phyloP scores from a whole-genome alignment of 1,140 invertebrate genomes.

The Laodelphax striatellus region DNA sequence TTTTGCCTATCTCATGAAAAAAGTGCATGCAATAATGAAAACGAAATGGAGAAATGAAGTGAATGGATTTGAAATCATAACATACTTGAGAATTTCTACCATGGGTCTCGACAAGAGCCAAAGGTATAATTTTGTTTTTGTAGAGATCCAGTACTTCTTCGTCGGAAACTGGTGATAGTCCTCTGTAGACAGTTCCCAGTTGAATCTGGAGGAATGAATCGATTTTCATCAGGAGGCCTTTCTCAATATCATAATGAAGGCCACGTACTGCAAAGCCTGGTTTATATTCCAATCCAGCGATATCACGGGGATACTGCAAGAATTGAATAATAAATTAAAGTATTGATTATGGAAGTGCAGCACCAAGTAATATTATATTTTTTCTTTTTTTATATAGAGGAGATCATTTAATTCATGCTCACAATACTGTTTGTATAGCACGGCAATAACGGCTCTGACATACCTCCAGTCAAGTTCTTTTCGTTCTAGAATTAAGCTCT shows the following conservation, averaged over 20 bases:
- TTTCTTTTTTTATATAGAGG: too few species aligned
- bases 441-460: too few species aligned
- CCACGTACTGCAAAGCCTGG: conserved; percentile 86
- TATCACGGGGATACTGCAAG: conserved; percentile 80
- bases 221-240: conserved; percentile 88
- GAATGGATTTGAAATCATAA: background rate
- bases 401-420: too few species aligned
- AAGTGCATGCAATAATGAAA: too few species aligned
- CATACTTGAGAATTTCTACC: conserved; percentile 20
- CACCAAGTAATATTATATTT: too few species aligned
- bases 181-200: conserved; percentile 86
- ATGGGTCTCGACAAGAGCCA: conserved; percentile 58
- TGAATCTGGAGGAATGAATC: conserved; percentile 96
- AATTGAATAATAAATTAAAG: conserved; percentile 10
- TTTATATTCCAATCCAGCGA: conserved; percentile 70
- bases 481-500: too few species aligned
- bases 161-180: conserved; percentile 64
- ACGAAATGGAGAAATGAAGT: too few species aligned
- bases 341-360: too few species aligned
- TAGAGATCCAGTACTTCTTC: conserved; percentile 80
- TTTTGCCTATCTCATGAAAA: too few species aligned
- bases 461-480: too few species aligned
- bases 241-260: conserved; percentile 92
- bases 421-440: too few species aligned
- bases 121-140: conserved; percentile 72